Evolutionary conservation across 2,113 vertebrate species (phyloP).

Genomic region (Perca schrenkii): DNA sequence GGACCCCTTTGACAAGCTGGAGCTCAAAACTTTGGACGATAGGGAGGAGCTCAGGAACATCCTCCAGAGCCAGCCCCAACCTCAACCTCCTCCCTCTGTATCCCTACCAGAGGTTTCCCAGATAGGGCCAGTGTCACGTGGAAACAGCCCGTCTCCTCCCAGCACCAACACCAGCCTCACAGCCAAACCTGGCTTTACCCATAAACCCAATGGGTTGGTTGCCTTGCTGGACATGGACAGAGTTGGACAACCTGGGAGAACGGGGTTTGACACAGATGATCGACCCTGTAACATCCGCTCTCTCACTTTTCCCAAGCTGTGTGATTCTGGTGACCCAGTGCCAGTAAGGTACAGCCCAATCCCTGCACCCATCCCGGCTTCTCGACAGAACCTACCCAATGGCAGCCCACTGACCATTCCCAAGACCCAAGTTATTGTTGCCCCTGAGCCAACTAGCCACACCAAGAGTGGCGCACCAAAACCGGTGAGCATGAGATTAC

Average conservation of each 20-base stretch:
- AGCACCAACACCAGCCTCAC: slow-evolving; percentile 70
- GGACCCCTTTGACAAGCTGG: slow-evolving; percentile 96
- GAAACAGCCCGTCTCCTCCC: slow-evolving; percentile 77
- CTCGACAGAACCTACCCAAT: slow-evolving; percentile 81
- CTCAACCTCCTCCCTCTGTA: slow-evolving; percentile 62
- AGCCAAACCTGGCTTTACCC: slow-evolving; percentile 81
- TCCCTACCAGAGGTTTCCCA: slow-evolving; percentile 76
- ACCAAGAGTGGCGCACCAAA: slow-evolving; percentile 75
- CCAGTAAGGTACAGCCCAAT: slow-evolving; percentile 59
- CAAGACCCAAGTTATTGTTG: slow-evolving; percentile 70
- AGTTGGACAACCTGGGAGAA: slow-evolving; percentile 82
- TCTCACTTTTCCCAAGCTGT: slow-evolving; percentile 95
- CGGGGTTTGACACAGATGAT: slow-evolving; percentile 77
- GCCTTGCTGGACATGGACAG: slow-evolving; percentile 90
- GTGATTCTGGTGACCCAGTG: slow-evolving; percentile 87
- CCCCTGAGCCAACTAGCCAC: slow-evolving; percentile 56
- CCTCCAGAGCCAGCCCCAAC: slow-evolving; percentile 88
- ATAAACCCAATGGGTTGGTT: slow-evolving; percentile 96
- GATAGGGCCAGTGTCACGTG: slow-evolving; percentile 70
- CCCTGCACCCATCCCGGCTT: slow-evolving; percentile 63
- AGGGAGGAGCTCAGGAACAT: slow-evolving; percentile 95
- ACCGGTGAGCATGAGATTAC: slow-evolving; percentile 66
- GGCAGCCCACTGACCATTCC: slow-evolving; percentile 78
- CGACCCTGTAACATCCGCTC: slow-evolving; percentile 95
- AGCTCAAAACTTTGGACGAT: slow-evolving; percentile 97